phyloP scores from a whole-genome alignment of 2,888 invertebrate genomes.

The Lithophane ornitopus region DNA sequence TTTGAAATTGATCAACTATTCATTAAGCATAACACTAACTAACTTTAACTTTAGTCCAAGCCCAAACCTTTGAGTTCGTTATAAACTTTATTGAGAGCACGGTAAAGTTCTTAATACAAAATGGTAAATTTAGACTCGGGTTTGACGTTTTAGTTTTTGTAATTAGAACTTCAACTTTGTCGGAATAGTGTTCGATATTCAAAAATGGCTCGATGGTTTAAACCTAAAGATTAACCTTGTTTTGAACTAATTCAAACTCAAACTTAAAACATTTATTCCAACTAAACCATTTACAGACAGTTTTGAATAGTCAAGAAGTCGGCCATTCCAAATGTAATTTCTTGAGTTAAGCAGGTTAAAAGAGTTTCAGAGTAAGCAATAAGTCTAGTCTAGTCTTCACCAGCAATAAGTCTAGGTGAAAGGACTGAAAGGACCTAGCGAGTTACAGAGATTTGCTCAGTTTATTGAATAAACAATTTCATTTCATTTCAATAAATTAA shows the following conservation, averaged over 20 bases:
- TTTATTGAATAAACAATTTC: background rate
- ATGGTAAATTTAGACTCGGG: background rate
- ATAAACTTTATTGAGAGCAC: background rate
- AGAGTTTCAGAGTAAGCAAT: background rate
- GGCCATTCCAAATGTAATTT: background rate
- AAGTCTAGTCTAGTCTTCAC: background rate
- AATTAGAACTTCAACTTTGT: background rate
- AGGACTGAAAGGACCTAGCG: background rate
- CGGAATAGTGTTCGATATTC: background rate
- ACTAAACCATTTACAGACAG: background rate
- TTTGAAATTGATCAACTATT: background rate
- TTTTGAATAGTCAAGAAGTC: background rate
- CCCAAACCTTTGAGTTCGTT: background rate
- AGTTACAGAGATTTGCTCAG: too few relatives aligned
- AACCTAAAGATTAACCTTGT: background rate
- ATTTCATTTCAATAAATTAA: background rate
- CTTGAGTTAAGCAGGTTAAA: background rate
- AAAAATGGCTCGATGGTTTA: background rate
- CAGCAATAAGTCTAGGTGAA: background rate
- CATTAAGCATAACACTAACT: slow-evolving; percentile 1
- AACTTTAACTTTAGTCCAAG: background rate
- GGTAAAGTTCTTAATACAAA: background rate
- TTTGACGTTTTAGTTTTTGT: background rate
- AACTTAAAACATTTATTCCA: background rate
- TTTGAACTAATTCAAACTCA: background rate